Evolutionary conservation across 2,113 vertebrate species (phyloP), one percentile per base, ranked within the genome.

Genomic region (Coptodon rendalli): DNA sequence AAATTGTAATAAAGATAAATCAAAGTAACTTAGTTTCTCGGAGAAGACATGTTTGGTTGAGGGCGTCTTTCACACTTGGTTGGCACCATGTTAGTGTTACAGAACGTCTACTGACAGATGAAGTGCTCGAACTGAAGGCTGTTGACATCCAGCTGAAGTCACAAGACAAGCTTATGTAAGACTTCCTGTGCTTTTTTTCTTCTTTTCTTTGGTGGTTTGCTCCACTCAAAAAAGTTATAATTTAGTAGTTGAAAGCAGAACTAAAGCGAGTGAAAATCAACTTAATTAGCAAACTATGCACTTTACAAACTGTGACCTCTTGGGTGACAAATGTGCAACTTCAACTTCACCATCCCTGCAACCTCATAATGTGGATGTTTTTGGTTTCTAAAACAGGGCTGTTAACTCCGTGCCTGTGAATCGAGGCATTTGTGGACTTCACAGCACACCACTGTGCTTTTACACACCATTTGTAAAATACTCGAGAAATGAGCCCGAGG

Each of bases 71-170:
- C 29, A 11, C 57, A 61, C 59, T 63, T 5, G 9, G 31, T 63
- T 36, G 59, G 59, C 16, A 11, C 16, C 16, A 34, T 19, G 59
- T 31, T 63, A 63, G 9, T 63, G 59, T 63, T 63, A 63, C 8
- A 63, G 0, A 63, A 0, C 3, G 2, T 63, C 5, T 63, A 19
- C 31, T 36, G 61, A 66, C 17, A 66, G 61, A 66, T 66, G 61
- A 66, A 38, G 6, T 66, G 31, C 61, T 0, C 0, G 31, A 12
- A 66, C 17, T 66, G 31, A 66, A 17, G 61, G 6, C 6, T 66
- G 61, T 38, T 66, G 61, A 3, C 16, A 61, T 34, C 29, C 8
- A 1, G 6, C 61, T 38, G 34, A 66, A 66, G 34, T 38, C 10
- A 38, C 61, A 66, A 66, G 61, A 66, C 31, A 2, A 2, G 2